phyloP scores from a whole-genome alignment of 2,888 invertebrate species.

The Endomychus coccineus region DNA sequence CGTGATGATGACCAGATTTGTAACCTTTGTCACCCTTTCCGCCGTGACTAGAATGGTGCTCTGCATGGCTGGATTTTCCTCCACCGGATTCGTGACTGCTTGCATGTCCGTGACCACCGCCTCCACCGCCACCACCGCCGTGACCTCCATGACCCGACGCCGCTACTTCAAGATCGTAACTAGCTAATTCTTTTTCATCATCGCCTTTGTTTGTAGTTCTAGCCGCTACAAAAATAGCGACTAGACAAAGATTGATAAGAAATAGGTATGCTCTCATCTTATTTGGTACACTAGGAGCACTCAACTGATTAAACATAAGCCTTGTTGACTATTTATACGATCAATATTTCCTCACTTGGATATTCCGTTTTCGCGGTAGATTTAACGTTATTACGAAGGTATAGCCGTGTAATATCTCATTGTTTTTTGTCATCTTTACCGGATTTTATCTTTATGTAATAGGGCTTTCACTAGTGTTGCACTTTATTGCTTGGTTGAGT shows the following conservation, averaged over 20 bases:
- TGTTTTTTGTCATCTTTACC: slow-evolving; percentile 27
- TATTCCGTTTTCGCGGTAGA: slow-evolving; percentile 23
- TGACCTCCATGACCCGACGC: slow-evolving; percentile 42
- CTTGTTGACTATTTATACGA: slow-evolving; percentile 31
- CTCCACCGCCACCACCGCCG: slow-evolving; percentile 54
- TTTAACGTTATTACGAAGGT: slow-evolving; percentile 13
- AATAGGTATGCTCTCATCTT: slow-evolving; percentile 36
- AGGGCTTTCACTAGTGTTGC: slow-evolving; percentile 37
- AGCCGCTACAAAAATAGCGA: slow-evolving; percentile 31
- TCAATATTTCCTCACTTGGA: slow-evolving; percentile 26
- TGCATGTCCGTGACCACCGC: slow-evolving; percentile 53
- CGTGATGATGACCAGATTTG: slow-evolving; percentile 65
- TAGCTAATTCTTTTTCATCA: slow-evolving; percentile 18
- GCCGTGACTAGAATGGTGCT: slow-evolving; percentile 63
- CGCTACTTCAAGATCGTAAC: slow-evolving; percentile 46
- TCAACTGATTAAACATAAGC: slow-evolving; percentile 18
- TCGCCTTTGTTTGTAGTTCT: slow-evolving; percentile 36
- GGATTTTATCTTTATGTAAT: slow-evolving; percentile 39
- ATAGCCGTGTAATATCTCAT: slow-evolving; percentile 5
- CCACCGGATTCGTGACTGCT: slow-evolving; percentile 56
- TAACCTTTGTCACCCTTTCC: slow-evolving; percentile 75
- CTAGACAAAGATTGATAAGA: slow-evolving; percentile 33
- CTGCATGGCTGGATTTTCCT: slow-evolving; percentile 61
- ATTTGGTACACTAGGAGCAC: slow-evolving; percentile 18
- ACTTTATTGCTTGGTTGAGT: slow-evolving; percentile 35